Evolutionary conservation across 2,797 vertebrate genomes (phyloP).

Genomic region (Anguilla anguilla): DNA sequence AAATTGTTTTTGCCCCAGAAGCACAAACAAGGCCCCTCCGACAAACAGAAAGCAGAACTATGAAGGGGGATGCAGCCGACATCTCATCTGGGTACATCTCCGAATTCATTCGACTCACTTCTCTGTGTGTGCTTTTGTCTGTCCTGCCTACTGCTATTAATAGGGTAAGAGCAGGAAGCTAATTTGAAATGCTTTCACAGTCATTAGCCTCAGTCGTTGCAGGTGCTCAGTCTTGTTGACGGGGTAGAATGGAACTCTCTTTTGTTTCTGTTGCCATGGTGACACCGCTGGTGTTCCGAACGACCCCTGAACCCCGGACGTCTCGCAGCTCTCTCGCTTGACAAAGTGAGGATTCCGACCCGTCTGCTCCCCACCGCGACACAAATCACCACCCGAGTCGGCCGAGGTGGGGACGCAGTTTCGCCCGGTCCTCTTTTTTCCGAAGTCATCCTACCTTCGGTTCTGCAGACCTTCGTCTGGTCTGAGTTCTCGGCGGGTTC

Average conservation of each 20-base stretch:
- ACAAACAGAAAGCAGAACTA: too few relatives aligned
- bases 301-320: neutral
- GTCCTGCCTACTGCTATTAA: too few relatives aligned
- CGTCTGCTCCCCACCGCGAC: neutral
- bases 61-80: too few relatives aligned
- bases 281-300: neutral
- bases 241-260: neutral
- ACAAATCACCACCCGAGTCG: too few relatives aligned
- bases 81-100: too few relatives aligned
- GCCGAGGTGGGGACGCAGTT: too few relatives aligned
- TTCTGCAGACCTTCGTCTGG: too few relatives aligned
- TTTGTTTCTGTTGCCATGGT: neutral
- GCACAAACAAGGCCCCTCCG: neutral
- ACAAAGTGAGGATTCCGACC: neutral
- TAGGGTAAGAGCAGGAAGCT: neutral
- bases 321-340: too few relatives aligned
- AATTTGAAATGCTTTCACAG: neutral
- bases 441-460: too few relatives aligned
- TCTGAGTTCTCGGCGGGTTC: too few relatives aligned
- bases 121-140: too few relatives aligned
- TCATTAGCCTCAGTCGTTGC: neutral
- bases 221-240: neutral
- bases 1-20: neutral
- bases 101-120: neutral
- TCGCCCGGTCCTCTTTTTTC: too few relatives aligned